Evolutionary conservation across 64 coral and sea anemone species (phyloP).

Genomic region (Cladopsammia gracilis): DNA sequence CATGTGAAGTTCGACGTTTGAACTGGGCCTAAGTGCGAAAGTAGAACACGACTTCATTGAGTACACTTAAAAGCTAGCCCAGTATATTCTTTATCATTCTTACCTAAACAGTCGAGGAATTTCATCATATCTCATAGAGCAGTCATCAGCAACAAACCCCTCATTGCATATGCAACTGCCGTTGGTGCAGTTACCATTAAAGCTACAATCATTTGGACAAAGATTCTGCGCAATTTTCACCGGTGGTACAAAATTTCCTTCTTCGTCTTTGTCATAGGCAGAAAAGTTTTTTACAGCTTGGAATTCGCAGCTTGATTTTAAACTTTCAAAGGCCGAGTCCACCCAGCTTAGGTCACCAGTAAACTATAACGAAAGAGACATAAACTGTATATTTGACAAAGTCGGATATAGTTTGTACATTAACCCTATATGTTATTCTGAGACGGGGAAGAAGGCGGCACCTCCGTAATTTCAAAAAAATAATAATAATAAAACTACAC

Average conservation of each 20-base stretch:
- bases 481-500: no score
- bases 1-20: no score
- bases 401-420: no score
- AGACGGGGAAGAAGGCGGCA: no score
- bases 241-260: conserved; percentile 59
- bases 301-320: conserved; percentile 60
- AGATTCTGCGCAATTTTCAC: conserved; percentile 43
- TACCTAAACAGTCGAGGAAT: conserved; percentile 43
- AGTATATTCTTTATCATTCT: no score
- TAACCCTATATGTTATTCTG: no score
- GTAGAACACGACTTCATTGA: no score
- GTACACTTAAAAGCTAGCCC: no score
- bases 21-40: no score
- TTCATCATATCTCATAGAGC: not conserved
- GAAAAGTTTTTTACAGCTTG: conserved; percentile 57
- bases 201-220: conserved; percentile 43
- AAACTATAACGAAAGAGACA: not conserved
- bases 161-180: conserved; percentile 32
- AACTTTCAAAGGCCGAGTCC: conserved; percentile 49
- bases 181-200: conserved; percentile 35
- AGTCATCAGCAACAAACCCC: conserved; percentile 13
- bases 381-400: not conserved
- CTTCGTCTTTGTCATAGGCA: conserved; percentile 48
- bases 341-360: conserved; percentile 60
- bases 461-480: no score